A percentile compares a stretch with the other conserved stretches of the same genome.
These are phyloP conservation scores for Polydrusus tereticollis DNA, from an alignment of 2,888 invertebrate genomes.

Conservation along the genomic window DNA sequence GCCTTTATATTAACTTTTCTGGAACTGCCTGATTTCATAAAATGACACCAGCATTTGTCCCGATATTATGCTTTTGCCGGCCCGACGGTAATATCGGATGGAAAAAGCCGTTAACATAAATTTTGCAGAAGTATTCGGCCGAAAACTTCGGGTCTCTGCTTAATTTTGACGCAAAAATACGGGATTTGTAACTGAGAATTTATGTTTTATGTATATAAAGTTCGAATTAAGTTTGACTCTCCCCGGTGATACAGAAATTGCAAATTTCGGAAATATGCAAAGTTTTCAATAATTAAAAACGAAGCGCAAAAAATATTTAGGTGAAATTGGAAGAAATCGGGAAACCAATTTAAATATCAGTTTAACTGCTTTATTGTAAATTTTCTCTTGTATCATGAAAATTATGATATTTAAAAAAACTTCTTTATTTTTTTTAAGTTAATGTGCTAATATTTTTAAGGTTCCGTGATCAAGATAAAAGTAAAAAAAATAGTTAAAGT, in stretches of 20 bases:
- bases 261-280: slow-evolving; percentile 6
- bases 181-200: slow-evolving; percentile 29
- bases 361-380: too few relatives aligned
- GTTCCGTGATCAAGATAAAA: too few relatives aligned
- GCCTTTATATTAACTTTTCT: slow-evolving; percentile 35
- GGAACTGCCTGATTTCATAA: slow-evolving; percentile 35
- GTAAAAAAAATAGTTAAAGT: too few relatives aligned
- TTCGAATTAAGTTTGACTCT: slow-evolving; percentile 35
- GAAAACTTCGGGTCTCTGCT: slow-evolving; percentile 41
- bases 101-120: slow-evolving; percentile 46
- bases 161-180: slow-evolving; percentile 46
- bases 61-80: slow-evolving; percentile 43
- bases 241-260: slow-evolving; percentile 18
- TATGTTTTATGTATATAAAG: slow-evolving; percentile 45
- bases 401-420: too few relatives aligned
- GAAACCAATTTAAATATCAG: background rate
- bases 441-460: too few relatives aligned
- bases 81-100: slow-evolving; percentile 41
- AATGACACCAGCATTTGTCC: slow-evolving; percentile 44
- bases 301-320: background rate
- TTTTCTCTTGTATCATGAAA: too few relatives aligned
- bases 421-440: too few relatives aligned
- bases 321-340: background rate
- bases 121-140: slow-evolving; percentile 38
- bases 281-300: background rate